Evolutionary conservation across 2,113 vertebrate species (phyloP).

Genomic region (Centropus bengalensis): DNA sequence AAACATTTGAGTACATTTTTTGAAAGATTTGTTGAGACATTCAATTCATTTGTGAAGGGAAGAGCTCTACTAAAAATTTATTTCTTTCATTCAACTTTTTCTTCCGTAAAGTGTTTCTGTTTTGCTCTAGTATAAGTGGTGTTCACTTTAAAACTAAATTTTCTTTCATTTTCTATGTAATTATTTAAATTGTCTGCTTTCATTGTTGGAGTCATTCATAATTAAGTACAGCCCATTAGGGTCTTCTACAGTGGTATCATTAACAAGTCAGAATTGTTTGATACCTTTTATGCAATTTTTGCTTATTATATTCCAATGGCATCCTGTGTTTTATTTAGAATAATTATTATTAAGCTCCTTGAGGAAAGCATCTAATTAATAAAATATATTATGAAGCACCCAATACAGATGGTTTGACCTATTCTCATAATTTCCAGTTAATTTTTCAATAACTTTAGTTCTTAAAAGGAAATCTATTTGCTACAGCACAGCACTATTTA

Average conservation of each 20-base stretch:
- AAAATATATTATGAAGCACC: neutral
- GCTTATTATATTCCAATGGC: neutral
- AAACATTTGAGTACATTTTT: neutral
- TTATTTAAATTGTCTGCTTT: slow-evolving; percentile 27
- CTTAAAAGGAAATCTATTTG: neutral
- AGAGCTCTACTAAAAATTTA: neutral
- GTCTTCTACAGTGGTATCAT: neutral
- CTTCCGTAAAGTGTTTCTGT: neutral
- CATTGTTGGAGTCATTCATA: neutral
- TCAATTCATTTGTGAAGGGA: neutral
- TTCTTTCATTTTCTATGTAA: neutral
- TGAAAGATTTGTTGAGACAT: slow-evolving; percentile 15
- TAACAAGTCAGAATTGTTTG: neutral
- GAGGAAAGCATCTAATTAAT: neutral
- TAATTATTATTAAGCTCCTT: neutral
- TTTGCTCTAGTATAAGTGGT: neutral
- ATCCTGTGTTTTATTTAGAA: neutral
- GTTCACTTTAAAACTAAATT: neutral
- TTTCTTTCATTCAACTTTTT: slow-evolving; percentile 20
- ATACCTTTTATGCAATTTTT: neutral
- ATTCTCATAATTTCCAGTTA: neutral
- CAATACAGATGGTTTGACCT: neutral
- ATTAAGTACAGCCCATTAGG: neutral
- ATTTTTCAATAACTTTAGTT: neutral
- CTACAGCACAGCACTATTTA: neutral